phyloP scores from a whole-genome alignment of 2,888 invertebrate genomes.

The Caenorhabditis sp. region DNA sequence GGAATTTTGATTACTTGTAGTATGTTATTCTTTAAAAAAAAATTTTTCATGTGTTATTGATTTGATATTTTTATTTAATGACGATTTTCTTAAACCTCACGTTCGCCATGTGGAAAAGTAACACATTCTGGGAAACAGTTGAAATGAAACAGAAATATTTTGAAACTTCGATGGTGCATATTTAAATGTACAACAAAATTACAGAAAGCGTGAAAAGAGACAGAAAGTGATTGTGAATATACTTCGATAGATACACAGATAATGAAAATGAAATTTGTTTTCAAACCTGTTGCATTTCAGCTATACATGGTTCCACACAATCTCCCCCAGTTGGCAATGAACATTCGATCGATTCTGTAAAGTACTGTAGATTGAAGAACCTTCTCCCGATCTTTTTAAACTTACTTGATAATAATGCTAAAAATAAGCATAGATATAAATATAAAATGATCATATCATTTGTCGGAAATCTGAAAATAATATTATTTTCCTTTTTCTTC shows the following conservation, averaged over 20 bases:
- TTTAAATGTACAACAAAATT: background rate
- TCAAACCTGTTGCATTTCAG: conserved; percentile 55
- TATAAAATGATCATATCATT: background rate
- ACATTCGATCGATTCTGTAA: background rate
- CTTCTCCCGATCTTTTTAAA: background rate
- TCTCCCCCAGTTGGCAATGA: conserved; percentile 27
- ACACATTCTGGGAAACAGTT: too few relatives aligned
- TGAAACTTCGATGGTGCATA: background rate
- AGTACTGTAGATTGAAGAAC: background rate
- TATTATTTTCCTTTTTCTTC: background rate
- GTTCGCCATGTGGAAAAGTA: too few relatives aligned
- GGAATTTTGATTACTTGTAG: too few relatives aligned
- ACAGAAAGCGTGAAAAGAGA: background rate
- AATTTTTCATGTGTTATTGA: too few relatives aligned
- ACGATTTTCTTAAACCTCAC: too few relatives aligned
- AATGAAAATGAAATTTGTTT: background rate
- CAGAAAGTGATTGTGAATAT: conserved; percentile 5
- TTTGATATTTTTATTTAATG: too few relatives aligned
- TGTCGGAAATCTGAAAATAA: background rate
- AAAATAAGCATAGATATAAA: background rate
- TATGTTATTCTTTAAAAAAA: too few relatives aligned
- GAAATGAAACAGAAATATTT: too few relatives aligned
- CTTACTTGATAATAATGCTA: background rate
- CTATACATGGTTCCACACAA: conserved; percentile 55
- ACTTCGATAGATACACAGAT: conserved; percentile 3